phyloP scores from a whole-genome alignment of 2,888 invertebrate species.

The Empis livida region DNA sequence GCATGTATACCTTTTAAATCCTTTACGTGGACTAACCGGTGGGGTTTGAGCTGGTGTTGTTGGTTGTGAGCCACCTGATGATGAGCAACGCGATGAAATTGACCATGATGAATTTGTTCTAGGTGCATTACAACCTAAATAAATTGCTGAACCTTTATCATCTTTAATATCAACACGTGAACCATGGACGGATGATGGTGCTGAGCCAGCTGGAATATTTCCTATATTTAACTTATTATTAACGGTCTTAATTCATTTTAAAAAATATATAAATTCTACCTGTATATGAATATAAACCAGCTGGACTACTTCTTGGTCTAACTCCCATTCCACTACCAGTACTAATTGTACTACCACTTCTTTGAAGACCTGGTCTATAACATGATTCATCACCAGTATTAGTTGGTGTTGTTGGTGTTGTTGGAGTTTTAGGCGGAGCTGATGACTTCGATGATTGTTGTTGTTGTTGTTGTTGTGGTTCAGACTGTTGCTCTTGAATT shows the following conservation, averaged over 20 bases:
- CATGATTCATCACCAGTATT: constrained; percentile 4
- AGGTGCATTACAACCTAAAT: constrained; percentile 40
- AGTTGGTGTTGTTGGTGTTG: neutral
- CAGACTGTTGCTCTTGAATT: constrained; percentile 14
- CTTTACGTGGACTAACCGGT: constrained; percentile 60
- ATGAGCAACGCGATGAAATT: constrained; percentile 41
- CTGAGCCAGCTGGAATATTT: constrained; percentile 40
- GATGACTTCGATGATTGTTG: constrained; percentile 9
- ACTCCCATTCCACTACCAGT: constrained; percentile 34
- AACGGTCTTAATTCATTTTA: too few relatives aligned
- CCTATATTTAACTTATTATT: neutral
- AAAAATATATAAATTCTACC: too few relatives aligned
- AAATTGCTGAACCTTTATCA: constrained; percentile 46
- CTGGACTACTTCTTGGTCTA: constrained; percentile 64
- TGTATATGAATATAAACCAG: constrained; percentile 65
- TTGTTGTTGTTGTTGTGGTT: constrained; percentile 14
- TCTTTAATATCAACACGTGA: constrained; percentile 56
- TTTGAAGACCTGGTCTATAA: constrained; percentile 16
- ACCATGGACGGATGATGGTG: constrained; percentile 59
- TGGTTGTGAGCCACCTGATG: constrained; percentile 56
- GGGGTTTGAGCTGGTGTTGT: constrained; percentile 61
- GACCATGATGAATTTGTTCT: constrained; percentile 25
- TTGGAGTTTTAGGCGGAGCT: constrained; percentile 3
- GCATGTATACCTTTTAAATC: constrained; percentile 35
- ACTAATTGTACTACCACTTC: constrained; percentile 28